phyloP scores from a whole-genome alignment of 2,797 vertebrate genomes.

The Malacoraja senta region DNA sequence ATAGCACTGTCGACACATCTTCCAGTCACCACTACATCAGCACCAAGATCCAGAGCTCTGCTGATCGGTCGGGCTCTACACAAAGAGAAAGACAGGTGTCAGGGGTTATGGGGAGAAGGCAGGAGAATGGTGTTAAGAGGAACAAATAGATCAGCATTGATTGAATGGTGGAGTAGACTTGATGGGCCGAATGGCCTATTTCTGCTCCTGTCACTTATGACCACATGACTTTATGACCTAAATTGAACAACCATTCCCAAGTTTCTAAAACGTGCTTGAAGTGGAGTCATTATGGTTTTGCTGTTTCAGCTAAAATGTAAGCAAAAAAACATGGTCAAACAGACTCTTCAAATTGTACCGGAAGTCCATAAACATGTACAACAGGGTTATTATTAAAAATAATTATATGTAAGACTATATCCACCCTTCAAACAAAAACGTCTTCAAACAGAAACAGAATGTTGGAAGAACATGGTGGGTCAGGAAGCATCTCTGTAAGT shows the following conservation, averaged over 20 bases:
- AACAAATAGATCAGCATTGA: too few relatives aligned
- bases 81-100: background rate
- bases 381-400: background rate
- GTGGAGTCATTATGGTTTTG: background rate
- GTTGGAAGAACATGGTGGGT: too few relatives aligned
- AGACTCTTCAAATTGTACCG: background rate
- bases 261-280: background rate
- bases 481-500: too few relatives aligned
- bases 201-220: too few relatives aligned
- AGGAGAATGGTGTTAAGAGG: too few relatives aligned
- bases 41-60: constrained; percentile 72
- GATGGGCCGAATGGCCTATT: too few relatives aligned
- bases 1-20: constrained; percentile 75
- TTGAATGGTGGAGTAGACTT: too few relatives aligned
- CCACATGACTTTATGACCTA: too few relatives aligned
- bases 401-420: background rate
- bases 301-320: background rate
- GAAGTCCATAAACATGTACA: background rate
- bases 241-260: background rate
- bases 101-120: too few relatives aligned
- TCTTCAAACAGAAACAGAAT: too few relatives aligned
- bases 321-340: background rate
- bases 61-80: constrained; percentile 69
- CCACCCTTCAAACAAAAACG: background rate
- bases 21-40: constrained; percentile 72